phyloP scores from a whole-genome alignment of 2,888 invertebrate genomes.

The Ectemnius lituratus region DNA sequence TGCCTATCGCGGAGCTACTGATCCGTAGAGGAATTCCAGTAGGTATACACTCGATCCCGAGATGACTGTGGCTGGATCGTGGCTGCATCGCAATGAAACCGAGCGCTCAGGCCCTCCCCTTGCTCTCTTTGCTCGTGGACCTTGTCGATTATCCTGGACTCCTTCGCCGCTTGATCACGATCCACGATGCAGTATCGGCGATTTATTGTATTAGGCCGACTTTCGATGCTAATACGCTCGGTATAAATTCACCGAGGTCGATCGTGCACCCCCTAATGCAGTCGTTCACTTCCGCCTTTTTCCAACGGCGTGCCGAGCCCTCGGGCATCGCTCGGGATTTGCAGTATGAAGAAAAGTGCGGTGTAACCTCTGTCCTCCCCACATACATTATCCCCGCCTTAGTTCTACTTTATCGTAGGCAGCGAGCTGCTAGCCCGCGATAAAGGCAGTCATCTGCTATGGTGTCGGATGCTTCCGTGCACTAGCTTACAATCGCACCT shows the following conservation, averaged over 20 bases:
- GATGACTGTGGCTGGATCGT: conserved; percentile 47
- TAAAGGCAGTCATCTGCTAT: no score
- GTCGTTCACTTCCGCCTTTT: background rate
- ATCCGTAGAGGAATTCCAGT: conserved; percentile 60
- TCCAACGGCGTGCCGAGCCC: background rate
- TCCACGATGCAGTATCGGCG: conserved; percentile 28
- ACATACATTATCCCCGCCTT: background rate
- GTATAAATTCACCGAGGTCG: conserved; percentile 3
- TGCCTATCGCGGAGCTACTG: conserved; percentile 59
- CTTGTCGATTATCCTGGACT: conserved; percentile 54
- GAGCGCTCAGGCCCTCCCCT: conserved; percentile 35
- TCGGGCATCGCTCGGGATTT: background rate
- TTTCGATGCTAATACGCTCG: conserved; percentile 46
- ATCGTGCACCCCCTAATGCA: conserved; percentile 8
- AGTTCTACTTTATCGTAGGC: background rate
- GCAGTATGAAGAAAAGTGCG: conserved; percentile 8
- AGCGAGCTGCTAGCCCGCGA: conserved; percentile 11
- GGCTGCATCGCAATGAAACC: conserved; percentile 46
- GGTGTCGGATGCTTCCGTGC: no score
- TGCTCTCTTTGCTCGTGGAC: conserved; percentile 50
- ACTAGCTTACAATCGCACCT: conserved; percentile 60
- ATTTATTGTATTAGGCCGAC: conserved; percentile 46
- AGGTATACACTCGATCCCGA: conserved; percentile 48
- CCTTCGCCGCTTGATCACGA: conserved; percentile 47
- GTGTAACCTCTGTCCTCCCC: background rate